Evolutionary conservation across 2,888 invertebrate species (phyloP), one percentile per base, ranked within the genome.

Genomic region (Nemapogon koenigi): DNA sequence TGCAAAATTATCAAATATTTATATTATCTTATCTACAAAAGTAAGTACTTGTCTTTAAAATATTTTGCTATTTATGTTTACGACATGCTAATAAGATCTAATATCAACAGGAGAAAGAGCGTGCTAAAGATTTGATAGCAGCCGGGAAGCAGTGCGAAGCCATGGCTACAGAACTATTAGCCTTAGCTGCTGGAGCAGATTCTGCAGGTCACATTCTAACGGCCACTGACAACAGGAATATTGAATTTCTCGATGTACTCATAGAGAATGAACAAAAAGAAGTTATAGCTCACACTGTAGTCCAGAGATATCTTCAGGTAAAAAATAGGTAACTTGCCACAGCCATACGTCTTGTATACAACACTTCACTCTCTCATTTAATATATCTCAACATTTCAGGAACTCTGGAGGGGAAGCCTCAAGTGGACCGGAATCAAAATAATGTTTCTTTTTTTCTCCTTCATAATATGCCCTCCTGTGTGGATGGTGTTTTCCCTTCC

Each of bases 261-360:
- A 99, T 99, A 50, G 98, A 99, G 70, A 96, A 97, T 61, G 98
- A 99, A 64, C 98, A 98, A 63, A 99, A 97, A 63, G 96, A 97
- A 78, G 93, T 93, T 51, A 96, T 97, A 43, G 94, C 97, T 1
- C 97, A 97, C 64, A 96, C 97, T 1, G 94, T 96, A 43, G 97
- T 97, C 38, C 97, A 98, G 80, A 89, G 95, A 73, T 97, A 97
- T 80, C 86, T 95, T 52, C 91, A 91, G 88, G 90, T 88, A 84
- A 85, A 82, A 84, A 83, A 65, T 85, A 81, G 81, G 75, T 80
- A 75, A 76, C 75, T 67, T 33, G 18, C n/a, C 33, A 19, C 33
- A 7, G 33, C 18, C 28, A 38, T 37, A 29, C 18, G 15, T 8
- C 13, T 26, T 25, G 16, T 26, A 31, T n/a, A n/a, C n/a, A n/a